These are phyloP conservation scores for Sitta carolinensis DNA, from an alignment of 2,797 vertebrate genomes.

Conservation along the genomic window DNA sequence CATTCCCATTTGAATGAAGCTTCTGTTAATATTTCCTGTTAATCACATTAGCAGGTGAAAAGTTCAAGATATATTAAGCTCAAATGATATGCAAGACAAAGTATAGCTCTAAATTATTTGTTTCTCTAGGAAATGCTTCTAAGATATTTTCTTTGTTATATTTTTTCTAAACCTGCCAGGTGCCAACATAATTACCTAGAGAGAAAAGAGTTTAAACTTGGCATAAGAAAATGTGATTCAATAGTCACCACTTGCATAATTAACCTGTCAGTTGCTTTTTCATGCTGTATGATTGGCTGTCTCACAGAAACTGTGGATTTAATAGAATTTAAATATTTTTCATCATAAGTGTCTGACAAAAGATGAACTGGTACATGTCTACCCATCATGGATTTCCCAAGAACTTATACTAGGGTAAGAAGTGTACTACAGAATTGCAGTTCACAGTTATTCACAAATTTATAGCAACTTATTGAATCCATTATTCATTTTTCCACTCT, in stretches of 20 bases:
- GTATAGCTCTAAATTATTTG: background rate
- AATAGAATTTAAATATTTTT: background rate
- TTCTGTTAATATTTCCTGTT: background rate
- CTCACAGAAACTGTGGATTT: constrained; percentile 13
- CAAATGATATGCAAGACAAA: background rate
- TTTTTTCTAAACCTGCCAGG: background rate
- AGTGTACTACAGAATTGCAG: background rate
- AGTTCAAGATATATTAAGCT: background rate
- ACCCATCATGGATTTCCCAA: background rate
- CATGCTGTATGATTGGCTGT: background rate
- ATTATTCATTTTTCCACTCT: background rate
- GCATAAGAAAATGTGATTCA: background rate
- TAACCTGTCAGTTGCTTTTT: background rate
- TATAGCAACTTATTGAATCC: background rate
- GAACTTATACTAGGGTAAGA: background rate
- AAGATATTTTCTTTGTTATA: background rate
- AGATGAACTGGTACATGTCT: background rate
- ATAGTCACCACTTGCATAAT: background rate
- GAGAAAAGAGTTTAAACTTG: background rate
- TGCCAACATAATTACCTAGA: background rate
- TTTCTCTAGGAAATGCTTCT: background rate
- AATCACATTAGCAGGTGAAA: background rate
- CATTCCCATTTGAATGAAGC: background rate
- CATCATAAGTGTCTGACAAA: background rate
- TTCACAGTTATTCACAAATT: background rate